phyloP scores from a whole-genome alignment of 35 echinoderm and acorn worm species.

The Apostichopus parvimensis region DNA sequence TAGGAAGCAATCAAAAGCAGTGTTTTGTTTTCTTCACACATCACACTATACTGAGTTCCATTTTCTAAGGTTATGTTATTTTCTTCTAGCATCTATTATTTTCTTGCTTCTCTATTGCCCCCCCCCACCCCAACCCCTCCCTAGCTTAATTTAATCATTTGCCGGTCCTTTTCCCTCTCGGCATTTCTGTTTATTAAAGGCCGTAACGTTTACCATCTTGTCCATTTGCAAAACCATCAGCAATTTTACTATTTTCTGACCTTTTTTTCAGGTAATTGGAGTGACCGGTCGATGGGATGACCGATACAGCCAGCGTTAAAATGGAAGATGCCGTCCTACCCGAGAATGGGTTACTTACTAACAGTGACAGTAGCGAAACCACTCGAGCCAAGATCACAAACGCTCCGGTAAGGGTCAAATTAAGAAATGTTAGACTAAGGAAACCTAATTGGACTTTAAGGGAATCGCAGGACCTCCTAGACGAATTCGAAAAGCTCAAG shows the following conservation, averaged over 20 bases:
- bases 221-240: too few relatives aligned
- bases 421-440: conserved; percentile 27
- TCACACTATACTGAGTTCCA: too few relatives aligned
- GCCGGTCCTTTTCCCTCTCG: too few relatives aligned
- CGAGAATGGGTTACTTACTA: not conserved
- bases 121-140: not conserved
- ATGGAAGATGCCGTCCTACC: not conserved
- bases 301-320: conserved; percentile 22
- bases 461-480: conserved; percentile 36
- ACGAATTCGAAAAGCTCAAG: conserved; percentile 45
- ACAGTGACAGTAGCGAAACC: not conserved
- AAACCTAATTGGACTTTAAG: conserved; percentile 48
- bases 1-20: too few relatives aligned
- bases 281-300: not conserved
- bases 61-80: too few relatives aligned
- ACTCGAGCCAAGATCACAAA: not conserved
- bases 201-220: too few relatives aligned
- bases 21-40: too few relatives aligned
- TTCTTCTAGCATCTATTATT: too few relatives aligned
- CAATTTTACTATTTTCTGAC: too few relatives aligned
- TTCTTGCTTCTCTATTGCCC: not conserved
- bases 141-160: not conserved
- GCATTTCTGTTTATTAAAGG: too few relatives aligned
- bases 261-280: too few relatives aligned
- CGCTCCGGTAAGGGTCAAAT: conserved; percentile 11